Conservation (phyloP, 2,888 invertebrate species). For the Agrotis clavis region DNA sequence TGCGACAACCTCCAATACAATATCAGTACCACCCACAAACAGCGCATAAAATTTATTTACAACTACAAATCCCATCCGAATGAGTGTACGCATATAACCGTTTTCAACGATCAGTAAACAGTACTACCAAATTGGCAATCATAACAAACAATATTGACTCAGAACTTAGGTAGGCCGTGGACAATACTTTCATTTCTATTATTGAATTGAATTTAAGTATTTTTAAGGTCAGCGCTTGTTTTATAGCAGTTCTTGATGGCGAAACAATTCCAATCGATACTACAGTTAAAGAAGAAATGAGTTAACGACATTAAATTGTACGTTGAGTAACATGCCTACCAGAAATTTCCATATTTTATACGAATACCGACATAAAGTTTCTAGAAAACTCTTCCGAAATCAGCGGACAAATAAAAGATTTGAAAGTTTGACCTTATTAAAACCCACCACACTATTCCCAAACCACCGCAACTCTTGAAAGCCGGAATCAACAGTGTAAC, state of each 20-base stretch:
- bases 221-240: no score
- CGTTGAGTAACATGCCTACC: no score
- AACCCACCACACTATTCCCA: no score
- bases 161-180: conserved; percentile 7
- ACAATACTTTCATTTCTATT: conserved; percentile 15
- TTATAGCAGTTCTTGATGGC: no score
- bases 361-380: not conserved
- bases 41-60: conserved; percentile 26
- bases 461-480: no score
- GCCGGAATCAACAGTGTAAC: no score
- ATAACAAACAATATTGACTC: conserved; percentile 33
- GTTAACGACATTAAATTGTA: no score
- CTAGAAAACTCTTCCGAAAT: not conserved
- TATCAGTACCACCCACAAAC: not conserved
- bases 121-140: conserved; percentile 46
- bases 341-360: no score
- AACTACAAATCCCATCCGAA: conserved; percentile 14
- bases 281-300: no score
- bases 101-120: conserved; percentile 31
- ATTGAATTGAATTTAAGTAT: not conserved
- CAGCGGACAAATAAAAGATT: not conserved
- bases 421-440: not conserved
- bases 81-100: conserved; percentile 3
- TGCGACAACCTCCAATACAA: not conserved
- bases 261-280: not conserved